These are phyloP conservation scores for Pyxicephalus adspersus DNA, from an alignment of 2,113 vertebrate genomes.

Conservation along the genomic window DNA sequence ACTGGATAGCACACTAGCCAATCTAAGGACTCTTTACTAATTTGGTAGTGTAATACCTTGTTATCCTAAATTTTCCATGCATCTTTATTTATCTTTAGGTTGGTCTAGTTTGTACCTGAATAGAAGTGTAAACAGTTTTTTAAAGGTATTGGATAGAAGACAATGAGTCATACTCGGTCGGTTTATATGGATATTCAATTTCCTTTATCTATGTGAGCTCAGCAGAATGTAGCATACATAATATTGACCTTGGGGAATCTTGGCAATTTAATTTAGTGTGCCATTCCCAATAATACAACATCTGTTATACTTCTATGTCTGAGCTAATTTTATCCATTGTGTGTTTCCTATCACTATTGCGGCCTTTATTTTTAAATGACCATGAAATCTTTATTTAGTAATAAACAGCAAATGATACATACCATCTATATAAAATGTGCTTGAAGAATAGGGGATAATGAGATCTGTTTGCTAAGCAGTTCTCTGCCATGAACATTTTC, in stretches of 20 bases:
- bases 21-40: background rate
- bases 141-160: background rate
- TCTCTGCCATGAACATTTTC: background rate
- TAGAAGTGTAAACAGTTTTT: background rate
- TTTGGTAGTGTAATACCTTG: background rate
- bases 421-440: background rate
- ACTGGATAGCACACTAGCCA: too few relatives aligned
- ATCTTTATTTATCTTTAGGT: background rate
- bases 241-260: constrained; percentile 37
- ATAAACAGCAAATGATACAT: constrained; percentile 3
- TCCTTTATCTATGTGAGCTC: constrained; percentile 32
- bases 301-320: constrained; percentile 40
- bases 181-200: constrained; percentile 31
- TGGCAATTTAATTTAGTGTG: constrained; percentile 37
- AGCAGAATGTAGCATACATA: constrained; percentile 33
- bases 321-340: background rate
- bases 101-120: background rate
- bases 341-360: constrained; percentile 11
- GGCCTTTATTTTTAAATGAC: constrained; percentile 7
- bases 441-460: constrained; percentile 27
- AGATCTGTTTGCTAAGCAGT: constrained; percentile 6
- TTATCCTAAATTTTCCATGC: background rate
- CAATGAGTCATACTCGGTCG: background rate
- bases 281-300: constrained; percentile 30
- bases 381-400: constrained; percentile 8